These are phyloP conservation scores for Selenia dentaria DNA, from an alignment of 2,888 invertebrate species.

Conservation along the genomic window DNA sequence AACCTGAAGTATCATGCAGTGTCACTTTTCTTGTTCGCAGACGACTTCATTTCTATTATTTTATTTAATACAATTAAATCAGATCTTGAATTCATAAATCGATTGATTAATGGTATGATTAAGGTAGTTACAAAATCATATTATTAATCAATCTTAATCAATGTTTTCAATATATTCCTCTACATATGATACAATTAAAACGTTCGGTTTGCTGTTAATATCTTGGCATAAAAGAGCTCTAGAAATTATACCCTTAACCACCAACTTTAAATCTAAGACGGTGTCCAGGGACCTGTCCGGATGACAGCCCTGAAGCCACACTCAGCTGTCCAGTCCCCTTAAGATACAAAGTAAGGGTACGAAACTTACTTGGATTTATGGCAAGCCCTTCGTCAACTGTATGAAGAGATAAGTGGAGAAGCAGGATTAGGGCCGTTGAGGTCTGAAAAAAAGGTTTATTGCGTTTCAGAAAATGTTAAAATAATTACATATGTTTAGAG, in stretches of 20 bases:
- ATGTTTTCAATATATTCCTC: too few species aligned
- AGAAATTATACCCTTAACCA: not conserved
- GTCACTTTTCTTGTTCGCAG: too few species aligned
- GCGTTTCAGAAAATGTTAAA: constrained; percentile 13
- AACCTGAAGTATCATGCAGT: too few species aligned
- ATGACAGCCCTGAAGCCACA: constrained; percentile 8
- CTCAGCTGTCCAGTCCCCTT: not conserved
- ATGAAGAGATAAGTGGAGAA: constrained; percentile 76
- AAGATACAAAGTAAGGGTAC: constrained; percentile 27
- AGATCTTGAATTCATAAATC: too few species aligned
- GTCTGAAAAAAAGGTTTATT: constrained; percentile 56
- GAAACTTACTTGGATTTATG: constrained; percentile 75
- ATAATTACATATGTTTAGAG: constrained; percentile 5
- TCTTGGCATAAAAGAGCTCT: not conserved
- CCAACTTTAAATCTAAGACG: constrained; percentile 9
- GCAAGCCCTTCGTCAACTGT: constrained; percentile 78
- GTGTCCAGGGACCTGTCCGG: constrained; percentile 11
- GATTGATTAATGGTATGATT: too few species aligned
- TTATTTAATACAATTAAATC: too few species aligned
- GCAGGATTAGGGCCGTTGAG: constrained; percentile 68
- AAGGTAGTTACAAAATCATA: too few species aligned
- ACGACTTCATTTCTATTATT: too few species aligned
- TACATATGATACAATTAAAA: too few species aligned
- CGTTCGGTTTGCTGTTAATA: too few species aligned
- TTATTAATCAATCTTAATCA: too few species aligned